A percentile compares a stretch with the other conserved stretches of the same genome.
Conservation (phyloP, 1,140 invertebrate species). For the Pachypsylla venusta region DNA sequence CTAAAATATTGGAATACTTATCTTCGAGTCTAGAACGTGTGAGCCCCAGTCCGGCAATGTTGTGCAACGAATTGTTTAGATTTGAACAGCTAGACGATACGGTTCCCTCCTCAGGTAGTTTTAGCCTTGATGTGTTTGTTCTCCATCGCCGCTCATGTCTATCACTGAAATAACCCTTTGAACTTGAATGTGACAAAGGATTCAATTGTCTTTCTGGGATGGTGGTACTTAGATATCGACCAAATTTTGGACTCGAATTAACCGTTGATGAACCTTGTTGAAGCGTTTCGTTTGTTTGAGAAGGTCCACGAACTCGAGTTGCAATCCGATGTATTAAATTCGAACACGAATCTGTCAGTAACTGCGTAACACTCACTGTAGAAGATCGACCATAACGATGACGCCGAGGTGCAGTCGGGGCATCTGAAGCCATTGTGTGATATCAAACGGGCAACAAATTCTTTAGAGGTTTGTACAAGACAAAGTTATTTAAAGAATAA, state of each 20-base stretch:
- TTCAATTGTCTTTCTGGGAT: not conserved
- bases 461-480: too few relatives aligned
- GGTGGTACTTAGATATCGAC: not conserved
- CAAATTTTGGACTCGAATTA: constrained; percentile 1
- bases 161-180: not conserved
- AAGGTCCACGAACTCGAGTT: constrained; percentile 47
- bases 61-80: not conserved
- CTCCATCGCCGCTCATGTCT: constrained; percentile 21
- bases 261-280: not conserved
- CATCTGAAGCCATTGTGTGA: constrained; percentile 6
- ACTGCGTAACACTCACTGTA: constrained; percentile 63
- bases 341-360: constrained; percentile 67
- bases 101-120: constrained; percentile 7
- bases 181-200: not conserved
- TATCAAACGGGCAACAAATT: too few relatives aligned
- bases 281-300: constrained; percentile 8
- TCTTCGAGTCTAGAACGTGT: constrained; percentile 51
- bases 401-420: constrained; percentile 26
- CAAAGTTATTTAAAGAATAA: too few relatives aligned
- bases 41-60: constrained; percentile 29
- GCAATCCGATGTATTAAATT: constrained; percentile 62
- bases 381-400: constrained; percentile 54
- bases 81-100: constrained; percentile 10
- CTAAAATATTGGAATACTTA: constrained; percentile 54
- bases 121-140: constrained; percentile 19